A percentile compares a stretch with the other conserved stretches of the same genome.
Evolutionary conservation across 1,140 invertebrate genomes (phyloP).

Genomic region (Venustaconcha ellipsiformis): DNA sequence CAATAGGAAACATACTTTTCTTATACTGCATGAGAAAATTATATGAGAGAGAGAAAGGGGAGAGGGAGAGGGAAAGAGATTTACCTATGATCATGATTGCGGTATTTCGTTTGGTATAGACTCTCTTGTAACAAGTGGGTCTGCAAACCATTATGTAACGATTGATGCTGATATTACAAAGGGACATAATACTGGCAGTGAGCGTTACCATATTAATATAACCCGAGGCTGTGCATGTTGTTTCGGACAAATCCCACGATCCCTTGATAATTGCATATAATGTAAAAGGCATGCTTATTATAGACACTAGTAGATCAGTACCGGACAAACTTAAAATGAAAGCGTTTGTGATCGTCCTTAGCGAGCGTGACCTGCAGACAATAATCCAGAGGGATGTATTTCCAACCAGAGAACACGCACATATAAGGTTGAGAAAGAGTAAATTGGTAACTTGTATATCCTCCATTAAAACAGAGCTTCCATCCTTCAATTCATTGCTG

Average conservation of each 20-base stretch:
- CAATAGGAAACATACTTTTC: too few species aligned
- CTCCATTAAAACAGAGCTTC: too few species aligned
- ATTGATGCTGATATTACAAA: conserved; percentile 19
- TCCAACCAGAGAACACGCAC: too few species aligned
- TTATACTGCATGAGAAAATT: too few species aligned
- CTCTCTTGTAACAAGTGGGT: background rate
- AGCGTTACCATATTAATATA: conserved; percentile 28
- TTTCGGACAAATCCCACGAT: conserved; percentile 6
- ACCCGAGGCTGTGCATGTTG: conserved; percentile 3
- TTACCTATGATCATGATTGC: conserved; percentile 7
- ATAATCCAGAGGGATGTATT: too few species aligned
- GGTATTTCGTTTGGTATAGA: conserved; percentile 6
- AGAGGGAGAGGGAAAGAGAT: too few species aligned
- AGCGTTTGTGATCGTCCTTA: conserved; percentile 30
- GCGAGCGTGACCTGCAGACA: background rate
- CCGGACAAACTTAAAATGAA: conserved; percentile 33
- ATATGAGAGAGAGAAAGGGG: too few species aligned
- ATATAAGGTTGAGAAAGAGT: too few species aligned
- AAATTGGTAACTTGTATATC: too few species aligned
- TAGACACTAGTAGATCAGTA: conserved; percentile 37
- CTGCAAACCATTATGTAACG: conserved; percentile 17
- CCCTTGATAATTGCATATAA: conserved; percentile 18
- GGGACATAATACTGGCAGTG: conserved; percentile 26
- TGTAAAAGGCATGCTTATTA: conserved; percentile 38
- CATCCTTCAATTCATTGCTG: too few species aligned